Conservation (phyloP, 2,888 invertebrate species). For the Polyommatus icarus region DNA sequence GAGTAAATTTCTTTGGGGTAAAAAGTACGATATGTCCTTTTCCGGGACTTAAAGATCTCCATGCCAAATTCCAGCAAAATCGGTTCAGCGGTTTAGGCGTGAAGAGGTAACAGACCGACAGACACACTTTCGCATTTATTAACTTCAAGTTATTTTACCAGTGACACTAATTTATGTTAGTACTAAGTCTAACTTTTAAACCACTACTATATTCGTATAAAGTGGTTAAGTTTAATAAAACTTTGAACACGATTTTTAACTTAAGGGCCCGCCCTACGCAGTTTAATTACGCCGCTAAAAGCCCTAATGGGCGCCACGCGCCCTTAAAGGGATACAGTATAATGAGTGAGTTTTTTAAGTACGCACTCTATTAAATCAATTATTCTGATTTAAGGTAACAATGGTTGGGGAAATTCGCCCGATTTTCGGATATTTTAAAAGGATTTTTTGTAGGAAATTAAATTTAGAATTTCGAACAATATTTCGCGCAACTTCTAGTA, state of each 20-base stretch:
- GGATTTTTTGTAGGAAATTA: neutral
- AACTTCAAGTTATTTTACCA: neutral
- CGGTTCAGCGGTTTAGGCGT: too few relatives aligned
- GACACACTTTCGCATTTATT: too few relatives aligned
- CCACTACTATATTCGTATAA: neutral
- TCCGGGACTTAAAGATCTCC: too few relatives aligned
- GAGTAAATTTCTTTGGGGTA: too few relatives aligned
- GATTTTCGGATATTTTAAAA: neutral
- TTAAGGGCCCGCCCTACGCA: neutral
- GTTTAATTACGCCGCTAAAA: conserved; percentile 29
- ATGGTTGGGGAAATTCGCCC: neutral
- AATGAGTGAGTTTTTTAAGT: conserved; percentile 25
- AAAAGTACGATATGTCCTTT: too few relatives aligned
- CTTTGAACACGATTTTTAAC: conserved; percentile 22
- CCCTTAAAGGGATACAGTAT: conserved; percentile 18
- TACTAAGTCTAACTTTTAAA: neutral
- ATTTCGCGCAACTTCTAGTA: too few relatives aligned
- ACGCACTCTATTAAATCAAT: conserved; percentile 18
- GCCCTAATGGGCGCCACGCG: conserved; percentile 25
- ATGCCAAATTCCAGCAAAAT: too few relatives aligned
- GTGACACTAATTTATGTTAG: neutral
- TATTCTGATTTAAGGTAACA: conserved; percentile 12
- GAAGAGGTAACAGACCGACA: too few relatives aligned
- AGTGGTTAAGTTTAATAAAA: conserved; percentile 9
- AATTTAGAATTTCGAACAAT: too few relatives aligned